Evolutionary conservation across 2,113 vertebrate species (phyloP).

Genomic region (Calonectris borealis): DNA sequence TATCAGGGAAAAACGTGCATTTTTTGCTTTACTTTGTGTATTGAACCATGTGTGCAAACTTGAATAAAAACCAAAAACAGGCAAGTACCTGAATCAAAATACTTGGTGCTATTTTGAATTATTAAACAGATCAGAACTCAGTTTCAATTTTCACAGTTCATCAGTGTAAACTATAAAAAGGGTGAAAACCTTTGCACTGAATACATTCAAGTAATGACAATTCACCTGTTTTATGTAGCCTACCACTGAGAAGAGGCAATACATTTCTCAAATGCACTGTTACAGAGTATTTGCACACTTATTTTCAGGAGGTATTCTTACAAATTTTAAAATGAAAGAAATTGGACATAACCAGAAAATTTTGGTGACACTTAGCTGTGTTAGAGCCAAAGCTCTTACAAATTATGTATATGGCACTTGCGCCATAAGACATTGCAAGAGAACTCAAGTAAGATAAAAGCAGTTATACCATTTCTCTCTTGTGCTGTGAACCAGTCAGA

Average conservation of each 20-base stretch:
- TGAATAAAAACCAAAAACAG: neutral
- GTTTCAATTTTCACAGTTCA: neutral
- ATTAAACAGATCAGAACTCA: neutral
- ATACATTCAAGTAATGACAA: neutral
- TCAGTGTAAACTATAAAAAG: neutral
- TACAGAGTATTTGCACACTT: neutral
- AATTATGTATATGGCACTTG: neutral
- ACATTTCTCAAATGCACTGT: neutral
- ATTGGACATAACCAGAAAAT: neutral
- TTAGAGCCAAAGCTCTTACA: slow-evolving; percentile 10
- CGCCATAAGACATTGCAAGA: neutral
- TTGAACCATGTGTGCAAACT: neutral
- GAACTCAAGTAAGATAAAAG: neutral
- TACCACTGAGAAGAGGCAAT: neutral
- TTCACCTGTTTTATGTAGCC: neutral
- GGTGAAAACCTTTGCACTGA: neutral
- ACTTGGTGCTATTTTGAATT: neutral
- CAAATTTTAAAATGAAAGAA: neutral
- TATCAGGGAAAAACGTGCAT: neutral
- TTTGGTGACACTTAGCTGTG: neutral
- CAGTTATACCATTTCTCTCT: neutral
- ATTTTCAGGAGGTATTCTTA: neutral
- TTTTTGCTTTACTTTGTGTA: neutral
- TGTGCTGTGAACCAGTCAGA: neutral
- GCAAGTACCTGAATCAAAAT: neutral